phyloP scores from a whole-genome alignment of 2,797 vertebrate genomes.

The Sitta carolinensis region DNA sequence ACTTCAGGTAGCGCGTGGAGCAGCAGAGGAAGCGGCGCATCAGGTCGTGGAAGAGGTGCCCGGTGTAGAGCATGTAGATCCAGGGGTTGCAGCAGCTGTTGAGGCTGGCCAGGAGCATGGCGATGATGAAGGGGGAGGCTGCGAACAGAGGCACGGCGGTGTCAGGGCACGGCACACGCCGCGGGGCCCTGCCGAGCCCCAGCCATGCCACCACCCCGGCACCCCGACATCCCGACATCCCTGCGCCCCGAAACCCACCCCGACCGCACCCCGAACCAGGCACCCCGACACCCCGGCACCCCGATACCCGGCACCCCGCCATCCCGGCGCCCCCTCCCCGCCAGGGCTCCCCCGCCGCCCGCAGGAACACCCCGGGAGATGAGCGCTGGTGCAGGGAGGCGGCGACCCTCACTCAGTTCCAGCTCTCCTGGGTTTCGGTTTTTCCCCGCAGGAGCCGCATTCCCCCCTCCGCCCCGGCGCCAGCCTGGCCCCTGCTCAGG shows the following conservation, averaged over 20 bases:
- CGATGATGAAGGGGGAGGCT: conserved; percentile 93
- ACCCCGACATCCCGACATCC: too few species aligned
- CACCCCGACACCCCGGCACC: fast-evolving
- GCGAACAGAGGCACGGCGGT: not conserved
- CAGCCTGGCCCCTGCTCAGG: fast-evolving
- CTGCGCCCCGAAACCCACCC: too few species aligned
- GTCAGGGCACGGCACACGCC: not conserved
- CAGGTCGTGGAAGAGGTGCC: conserved; percentile 92
- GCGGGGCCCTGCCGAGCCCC: not conserved
- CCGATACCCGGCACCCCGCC: too few species aligned
- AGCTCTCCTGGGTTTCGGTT: fast-evolving
- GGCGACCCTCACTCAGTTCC: fast-evolving
- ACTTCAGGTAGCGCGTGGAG: conserved; percentile 68
- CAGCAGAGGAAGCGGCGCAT: conserved; percentile 85
- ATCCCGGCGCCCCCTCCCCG: fast-evolving
- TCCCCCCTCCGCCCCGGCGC: not conserved
- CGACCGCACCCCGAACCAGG: too few species aligned
- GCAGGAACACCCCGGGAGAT: fast-evolving
- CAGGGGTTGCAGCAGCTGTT: conserved; percentile 99
- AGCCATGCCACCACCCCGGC: not conserved
- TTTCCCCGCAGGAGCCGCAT: too few species aligned
- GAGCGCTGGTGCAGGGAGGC: not conserved
- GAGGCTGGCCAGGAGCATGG: conserved; percentile 94
- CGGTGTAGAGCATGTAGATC: conserved; percentile 98
- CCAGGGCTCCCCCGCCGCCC: not conserved